phyloP scores from a whole-genome alignment of 2,113 vertebrate species.

The Epinephelus moara region DNA sequence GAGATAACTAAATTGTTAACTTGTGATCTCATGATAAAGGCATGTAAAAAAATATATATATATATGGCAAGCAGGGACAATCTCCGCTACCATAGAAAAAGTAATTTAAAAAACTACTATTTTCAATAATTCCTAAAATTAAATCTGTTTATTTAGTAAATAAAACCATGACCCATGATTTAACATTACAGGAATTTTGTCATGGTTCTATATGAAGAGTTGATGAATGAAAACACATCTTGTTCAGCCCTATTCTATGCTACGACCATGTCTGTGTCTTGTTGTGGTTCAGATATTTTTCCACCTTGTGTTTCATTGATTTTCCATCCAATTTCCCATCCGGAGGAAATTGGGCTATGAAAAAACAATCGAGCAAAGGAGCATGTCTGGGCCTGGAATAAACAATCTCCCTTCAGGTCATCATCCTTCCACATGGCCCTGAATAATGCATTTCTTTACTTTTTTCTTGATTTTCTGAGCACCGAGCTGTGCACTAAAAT shows the following conservation, averaged over 20 bases:
- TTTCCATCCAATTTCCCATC: slow-evolving; percentile 69
- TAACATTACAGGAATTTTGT: not conserved
- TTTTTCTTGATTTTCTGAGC: not conserved
- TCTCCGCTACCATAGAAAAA: not conserved
- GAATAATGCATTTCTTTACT: slow-evolving; percentile 40
- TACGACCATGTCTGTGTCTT: slow-evolving; percentile 11
- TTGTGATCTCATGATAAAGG: too few species aligned
- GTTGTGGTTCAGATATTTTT: slow-evolving; percentile 49
- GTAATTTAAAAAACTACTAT: not conserved
- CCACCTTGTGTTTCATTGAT: slow-evolving; percentile 55
- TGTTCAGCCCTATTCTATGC: not conserved
- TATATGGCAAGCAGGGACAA: too few species aligned
- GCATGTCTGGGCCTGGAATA: slow-evolving; percentile 38
- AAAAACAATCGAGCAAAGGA: slow-evolving; percentile 55
- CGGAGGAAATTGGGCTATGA: slow-evolving; percentile 53
- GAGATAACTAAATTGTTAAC: too few species aligned
- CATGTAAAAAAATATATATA: too few species aligned
- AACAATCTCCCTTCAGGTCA: slow-evolving; percentile 43
- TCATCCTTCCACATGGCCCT: slow-evolving; percentile 21
- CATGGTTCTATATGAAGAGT: not conserved
- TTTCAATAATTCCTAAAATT: not conserved
- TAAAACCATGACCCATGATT: not conserved
- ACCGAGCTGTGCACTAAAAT: slow-evolving; percentile 45
- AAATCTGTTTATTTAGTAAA: slow-evolving; percentile 3
- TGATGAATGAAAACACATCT: not conserved